Evolutionary conservation across 2,797 vertebrate genomes (phyloP).

Genomic region (Phyllotis vaccarum): DNA sequence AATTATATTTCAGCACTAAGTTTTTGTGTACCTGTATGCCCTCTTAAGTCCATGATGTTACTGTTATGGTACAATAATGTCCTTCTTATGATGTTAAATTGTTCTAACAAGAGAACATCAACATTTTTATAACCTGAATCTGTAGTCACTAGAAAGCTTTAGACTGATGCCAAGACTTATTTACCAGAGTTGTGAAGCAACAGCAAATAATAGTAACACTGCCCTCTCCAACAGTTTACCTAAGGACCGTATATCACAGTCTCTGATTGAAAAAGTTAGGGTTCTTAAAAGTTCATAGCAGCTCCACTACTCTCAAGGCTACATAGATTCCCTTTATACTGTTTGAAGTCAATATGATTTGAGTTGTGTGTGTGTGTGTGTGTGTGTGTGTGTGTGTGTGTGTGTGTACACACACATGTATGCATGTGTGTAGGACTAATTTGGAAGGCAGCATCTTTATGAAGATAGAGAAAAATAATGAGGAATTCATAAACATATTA

Average conservation of each 20-base stretch:
- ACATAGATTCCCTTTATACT: neutral
- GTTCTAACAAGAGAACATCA: neutral
- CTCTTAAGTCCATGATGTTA: neutral
- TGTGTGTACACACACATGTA: no score
- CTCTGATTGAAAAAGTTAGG: constrained; percentile 28
- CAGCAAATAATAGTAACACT: neutral
- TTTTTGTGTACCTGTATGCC: neutral
- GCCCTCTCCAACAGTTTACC: neutral
- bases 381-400: no score
- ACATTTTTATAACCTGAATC: constrained; percentile 50
- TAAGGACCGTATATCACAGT: neutral
- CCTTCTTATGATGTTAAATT: constrained; percentile 24
- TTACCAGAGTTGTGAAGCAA: constrained; percentile 16
- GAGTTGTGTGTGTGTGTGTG: no score
- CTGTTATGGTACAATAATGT: neutral
- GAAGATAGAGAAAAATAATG: neutral
- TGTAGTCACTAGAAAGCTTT: constrained; percentile 14
- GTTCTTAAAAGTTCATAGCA: constrained; percentile 18
- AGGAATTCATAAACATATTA: neutral
- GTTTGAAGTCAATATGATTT: neutral
- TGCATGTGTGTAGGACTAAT: neutral
- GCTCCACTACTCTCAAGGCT: neutral
- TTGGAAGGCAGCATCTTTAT: constrained; percentile 21
- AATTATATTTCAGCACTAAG: neutral
- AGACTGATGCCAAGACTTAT: neutral